A percentile compares a stretch with the other conserved stretches of the same genome.
Evolutionary conservation across 2,113 vertebrate species (phyloP).

Genomic region (Parotia lawesii): DNA sequence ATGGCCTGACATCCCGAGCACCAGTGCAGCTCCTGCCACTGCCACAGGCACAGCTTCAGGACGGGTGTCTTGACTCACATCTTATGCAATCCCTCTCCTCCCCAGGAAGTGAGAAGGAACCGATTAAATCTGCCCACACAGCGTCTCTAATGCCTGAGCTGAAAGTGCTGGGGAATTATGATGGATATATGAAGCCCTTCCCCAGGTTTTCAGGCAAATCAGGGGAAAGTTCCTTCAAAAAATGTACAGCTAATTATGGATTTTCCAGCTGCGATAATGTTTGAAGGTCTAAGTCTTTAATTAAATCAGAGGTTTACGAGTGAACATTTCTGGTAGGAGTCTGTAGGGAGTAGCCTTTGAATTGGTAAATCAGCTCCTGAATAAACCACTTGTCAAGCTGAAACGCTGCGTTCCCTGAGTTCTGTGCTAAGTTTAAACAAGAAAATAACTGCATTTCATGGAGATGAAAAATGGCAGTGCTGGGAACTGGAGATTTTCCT

Average conservation of each 20-base stretch:
- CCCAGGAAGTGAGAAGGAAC: slow-evolving; percentile 50
- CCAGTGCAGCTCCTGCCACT: neutral
- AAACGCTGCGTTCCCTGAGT: neutral
- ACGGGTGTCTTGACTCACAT: slow-evolving; percentile 17
- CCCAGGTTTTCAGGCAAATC: slow-evolving; percentile 47
- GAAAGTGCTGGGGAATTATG: slow-evolving; percentile 37
- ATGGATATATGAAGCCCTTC: slow-evolving; percentile 18
- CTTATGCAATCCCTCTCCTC: slow-evolving; percentile 63
- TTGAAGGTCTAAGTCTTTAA: slow-evolving; percentile 42
- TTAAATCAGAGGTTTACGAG: slow-evolving; percentile 51
- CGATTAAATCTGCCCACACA: slow-evolving; percentile 68
- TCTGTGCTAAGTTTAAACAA: slow-evolving; percentile 4
- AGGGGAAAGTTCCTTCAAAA: slow-evolving; percentile 50
- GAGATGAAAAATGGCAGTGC: neutral
- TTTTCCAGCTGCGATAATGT: slow-evolving; percentile 68
- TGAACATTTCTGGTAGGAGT: slow-evolving; percentile 58
- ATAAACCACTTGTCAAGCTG: slow-evolving; percentile 38
- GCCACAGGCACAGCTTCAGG: neutral
- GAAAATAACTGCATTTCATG: neutral
- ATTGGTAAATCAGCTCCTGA: slow-evolving; percentile 64
- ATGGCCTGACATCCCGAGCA: neutral
- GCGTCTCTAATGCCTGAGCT: slow-evolving; percentile 42
- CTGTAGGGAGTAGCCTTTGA: slow-evolving; percentile 59
- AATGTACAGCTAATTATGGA: slow-evolving; percentile 56
- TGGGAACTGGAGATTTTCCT: neutral